Conservation (phyloP, 2,113 vertebrate species). For the Embiotoca jacksoni region DNA sequence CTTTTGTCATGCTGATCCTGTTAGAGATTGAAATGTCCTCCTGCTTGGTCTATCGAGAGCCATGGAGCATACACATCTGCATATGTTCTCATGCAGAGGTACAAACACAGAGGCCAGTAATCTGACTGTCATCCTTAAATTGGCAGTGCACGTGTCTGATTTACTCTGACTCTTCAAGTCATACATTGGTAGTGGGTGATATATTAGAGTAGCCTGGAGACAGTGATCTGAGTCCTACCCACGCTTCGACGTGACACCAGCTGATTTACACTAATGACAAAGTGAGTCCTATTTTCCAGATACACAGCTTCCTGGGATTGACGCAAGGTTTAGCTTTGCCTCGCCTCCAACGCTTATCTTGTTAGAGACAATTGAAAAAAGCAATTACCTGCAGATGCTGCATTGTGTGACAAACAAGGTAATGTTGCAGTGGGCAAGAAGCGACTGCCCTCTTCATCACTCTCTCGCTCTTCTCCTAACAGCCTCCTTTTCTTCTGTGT, state of each 20-base stretch:
- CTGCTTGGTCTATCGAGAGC: neutral
- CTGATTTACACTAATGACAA: slow-evolving; percentile 69
- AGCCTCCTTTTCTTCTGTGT: neutral
- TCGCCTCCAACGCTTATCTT: slow-evolving; percentile 57
- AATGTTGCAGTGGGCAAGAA: slow-evolving; percentile 45
- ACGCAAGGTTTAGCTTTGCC: slow-evolving; percentile 47
- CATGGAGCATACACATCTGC: neutral
- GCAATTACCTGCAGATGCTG: slow-evolving; percentile 70
- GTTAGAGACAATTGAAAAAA: slow-evolving; percentile 75
- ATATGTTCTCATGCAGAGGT: neutral
- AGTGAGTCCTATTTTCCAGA: slow-evolving; percentile 33
- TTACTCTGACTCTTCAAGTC: slow-evolving; percentile 19
- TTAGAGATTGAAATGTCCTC: neutral
- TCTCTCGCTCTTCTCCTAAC: slow-evolving; percentile 5
- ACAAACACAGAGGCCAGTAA: slow-evolving; percentile 1
- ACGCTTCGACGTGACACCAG: slow-evolving; percentile 23
- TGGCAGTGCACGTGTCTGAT: slow-evolving; percentile 1
- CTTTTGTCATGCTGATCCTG: neutral
- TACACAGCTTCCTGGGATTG: slow-evolving; percentile 44
- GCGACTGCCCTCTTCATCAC: slow-evolving; percentile 18
- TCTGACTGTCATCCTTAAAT: slow-evolving; percentile 11
- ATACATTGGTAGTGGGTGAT: neutral
- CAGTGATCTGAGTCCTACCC: neutral
- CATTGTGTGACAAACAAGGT: slow-evolving; percentile 55
- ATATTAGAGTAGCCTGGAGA: slow-evolving; percentile 27